Evolutionary conservation across 2,797 vertebrate genomes (phyloP).

Genomic region (Anas bahamensis): DNA sequence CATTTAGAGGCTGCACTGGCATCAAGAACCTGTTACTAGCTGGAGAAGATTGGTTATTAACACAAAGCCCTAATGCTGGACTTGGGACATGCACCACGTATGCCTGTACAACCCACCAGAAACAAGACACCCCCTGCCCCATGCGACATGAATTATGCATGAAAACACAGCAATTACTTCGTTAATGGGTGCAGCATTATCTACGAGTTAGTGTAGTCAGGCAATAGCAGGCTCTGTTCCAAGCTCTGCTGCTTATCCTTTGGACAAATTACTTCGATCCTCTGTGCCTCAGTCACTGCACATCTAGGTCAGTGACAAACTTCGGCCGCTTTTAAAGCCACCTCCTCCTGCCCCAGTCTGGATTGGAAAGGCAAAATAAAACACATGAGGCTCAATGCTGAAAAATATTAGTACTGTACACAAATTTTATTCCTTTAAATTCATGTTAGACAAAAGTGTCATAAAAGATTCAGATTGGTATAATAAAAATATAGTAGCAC

Average conservation of each 20-base stretch:
- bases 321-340: not conserved
- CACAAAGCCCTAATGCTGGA: not conserved
- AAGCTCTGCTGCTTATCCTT: not conserved
- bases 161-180: not conserved
- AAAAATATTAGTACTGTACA: not conserved
- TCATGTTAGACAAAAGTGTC: constrained; percentile 57
- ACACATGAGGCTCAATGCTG: fast-evolving
- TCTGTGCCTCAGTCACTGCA: not conserved
- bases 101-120: not conserved
- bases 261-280: not conserved
- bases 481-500: not conserved
- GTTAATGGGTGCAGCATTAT: not conserved
- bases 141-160: not conserved
- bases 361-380: not conserved
- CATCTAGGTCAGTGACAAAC: not conserved
- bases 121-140: not conserved
- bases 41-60: not conserved
- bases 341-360: not conserved
- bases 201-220: not conserved
- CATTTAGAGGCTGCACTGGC: not conserved
- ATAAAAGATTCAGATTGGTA: not conserved
- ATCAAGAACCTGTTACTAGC: not conserved
- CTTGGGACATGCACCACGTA: not conserved
- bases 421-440: constrained; percentile 18
- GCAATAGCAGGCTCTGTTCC: not conserved